Percentiles rank a stretch among this genome's conserved stretches.
phyloP scores from a whole-genome alignment of 2,113 vertebrate genomes.

The Anthoscopus minutus region DNA sequence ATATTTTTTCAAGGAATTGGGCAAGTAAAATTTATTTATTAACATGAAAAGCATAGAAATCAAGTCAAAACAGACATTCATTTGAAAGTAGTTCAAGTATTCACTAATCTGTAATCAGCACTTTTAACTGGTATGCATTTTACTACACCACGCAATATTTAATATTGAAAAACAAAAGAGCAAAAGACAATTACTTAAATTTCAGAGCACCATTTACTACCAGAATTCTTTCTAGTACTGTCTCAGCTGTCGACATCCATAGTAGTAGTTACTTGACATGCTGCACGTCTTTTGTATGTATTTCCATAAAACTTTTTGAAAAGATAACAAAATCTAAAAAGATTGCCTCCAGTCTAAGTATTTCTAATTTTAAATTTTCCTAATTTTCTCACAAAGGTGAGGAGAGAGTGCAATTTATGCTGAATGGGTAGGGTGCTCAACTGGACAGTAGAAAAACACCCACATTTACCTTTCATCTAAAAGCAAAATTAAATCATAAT shows the following conservation, averaged over 20 bases:
- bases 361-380: not conserved
- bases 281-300: not conserved
- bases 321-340: not conserved
- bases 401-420: fast-evolving
- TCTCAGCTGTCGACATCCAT: not conserved
- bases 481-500: not conserved
- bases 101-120: not conserved
- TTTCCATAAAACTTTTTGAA: not conserved
- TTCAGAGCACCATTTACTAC: not conserved
- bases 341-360: not conserved
- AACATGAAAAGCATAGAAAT: not conserved
- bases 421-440: not conserved
- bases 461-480: not conserved
- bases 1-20: not conserved
- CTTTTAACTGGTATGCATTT: not conserved
- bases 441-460: not conserved
- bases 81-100: not conserved
- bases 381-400: not conserved
- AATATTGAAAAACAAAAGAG: not conserved
- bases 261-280: not conserved
- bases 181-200: not conserved
- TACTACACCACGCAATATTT: not conserved
- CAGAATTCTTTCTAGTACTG: not conserved
- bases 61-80: not conserved
- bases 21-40: not conserved